Evolutionary conservation across 1,140 invertebrate genomes (phyloP).

Genomic region (Drosophila ogumai): DNA sequence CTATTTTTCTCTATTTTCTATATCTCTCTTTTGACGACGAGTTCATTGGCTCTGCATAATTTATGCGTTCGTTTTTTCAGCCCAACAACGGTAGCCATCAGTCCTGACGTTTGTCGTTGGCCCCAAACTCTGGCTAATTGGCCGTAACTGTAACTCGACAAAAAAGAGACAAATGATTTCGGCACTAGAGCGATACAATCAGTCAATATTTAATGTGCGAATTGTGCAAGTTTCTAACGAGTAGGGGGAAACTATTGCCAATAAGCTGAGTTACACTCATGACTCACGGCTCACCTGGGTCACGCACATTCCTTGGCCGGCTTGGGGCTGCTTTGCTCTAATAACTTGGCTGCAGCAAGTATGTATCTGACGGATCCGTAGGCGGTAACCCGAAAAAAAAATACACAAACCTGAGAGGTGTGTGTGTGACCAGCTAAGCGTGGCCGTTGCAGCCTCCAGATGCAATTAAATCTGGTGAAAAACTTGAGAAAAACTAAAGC

Average conservation of each 20-base stretch:
- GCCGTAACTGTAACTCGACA: conserved; percentile 23
- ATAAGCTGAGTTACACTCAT: conserved; percentile 1
- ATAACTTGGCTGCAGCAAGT: conserved; percentile 37
- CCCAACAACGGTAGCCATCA: conserved; percentile 25
- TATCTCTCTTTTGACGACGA: conserved; percentile 22
- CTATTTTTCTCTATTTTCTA: conserved; percentile 9
- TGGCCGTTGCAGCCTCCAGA: conserved; percentile 53
- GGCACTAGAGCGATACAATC: conserved; percentile 26
- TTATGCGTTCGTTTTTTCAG: conserved; percentile 40
- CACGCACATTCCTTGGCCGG: conserved; percentile 44
- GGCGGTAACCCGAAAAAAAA: conserved; percentile 48
- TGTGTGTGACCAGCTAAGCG: conserved; percentile 62
- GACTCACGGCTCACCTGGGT: conserved; percentile 29
- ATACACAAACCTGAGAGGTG: neutral
- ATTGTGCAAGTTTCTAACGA: conserved; percentile 31
- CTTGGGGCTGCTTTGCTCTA: conserved; percentile 35
- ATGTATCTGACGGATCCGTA: conserved; percentile 31
- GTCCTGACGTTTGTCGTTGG: conserved; percentile 17
- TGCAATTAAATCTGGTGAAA: conserved; percentile 59
- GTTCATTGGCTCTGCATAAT: conserved; percentile 71
- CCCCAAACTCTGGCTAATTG: conserved; percentile 26
- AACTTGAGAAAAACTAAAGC: conserved; percentile 8
- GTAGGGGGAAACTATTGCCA: conserved; percentile 13
- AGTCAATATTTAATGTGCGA: conserved; percentile 50
- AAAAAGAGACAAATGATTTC: conserved; percentile 15